phyloP scores from a whole-genome alignment of 2,113 vertebrate species.

The Macroglossus sobrinus region DNA sequence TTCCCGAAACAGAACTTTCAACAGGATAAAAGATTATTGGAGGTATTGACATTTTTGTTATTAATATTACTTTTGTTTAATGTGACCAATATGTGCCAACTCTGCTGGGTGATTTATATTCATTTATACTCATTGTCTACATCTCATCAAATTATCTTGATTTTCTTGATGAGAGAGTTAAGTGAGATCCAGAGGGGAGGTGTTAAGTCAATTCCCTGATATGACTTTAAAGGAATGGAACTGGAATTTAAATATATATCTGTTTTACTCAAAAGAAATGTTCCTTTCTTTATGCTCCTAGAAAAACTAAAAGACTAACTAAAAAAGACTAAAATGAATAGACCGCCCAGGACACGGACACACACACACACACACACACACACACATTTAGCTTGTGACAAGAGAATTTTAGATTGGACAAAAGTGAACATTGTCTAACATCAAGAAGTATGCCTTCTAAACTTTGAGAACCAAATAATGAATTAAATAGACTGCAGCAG shows the following conservation, averaged over 20 bases:
- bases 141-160: neutral
- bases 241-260: neutral
- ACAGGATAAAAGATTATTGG: neutral
- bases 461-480: neutral
- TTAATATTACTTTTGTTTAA: neutral
- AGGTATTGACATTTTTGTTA: neutral
- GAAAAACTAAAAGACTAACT: neutral
- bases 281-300: neutral
- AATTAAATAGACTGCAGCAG: neutral
- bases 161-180: neutral
- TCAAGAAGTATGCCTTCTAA: neutral
- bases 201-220: neutral
- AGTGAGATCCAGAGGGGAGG: neutral
- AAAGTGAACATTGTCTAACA: neutral
- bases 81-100: neutral
- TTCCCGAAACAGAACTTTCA: neutral
- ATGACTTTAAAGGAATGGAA: neutral
- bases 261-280: neutral
- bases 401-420: neutral
- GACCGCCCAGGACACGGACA: fast-evolving
- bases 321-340: neutral
- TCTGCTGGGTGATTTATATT: neutral
- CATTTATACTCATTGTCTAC: neutral
- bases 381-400: neutral
- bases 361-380: neutral